Evolutionary conservation across 1,140 invertebrate species (phyloP), one percentile per base, ranked within the genome.

Genomic region (Sycophaga agraensis): DNA sequence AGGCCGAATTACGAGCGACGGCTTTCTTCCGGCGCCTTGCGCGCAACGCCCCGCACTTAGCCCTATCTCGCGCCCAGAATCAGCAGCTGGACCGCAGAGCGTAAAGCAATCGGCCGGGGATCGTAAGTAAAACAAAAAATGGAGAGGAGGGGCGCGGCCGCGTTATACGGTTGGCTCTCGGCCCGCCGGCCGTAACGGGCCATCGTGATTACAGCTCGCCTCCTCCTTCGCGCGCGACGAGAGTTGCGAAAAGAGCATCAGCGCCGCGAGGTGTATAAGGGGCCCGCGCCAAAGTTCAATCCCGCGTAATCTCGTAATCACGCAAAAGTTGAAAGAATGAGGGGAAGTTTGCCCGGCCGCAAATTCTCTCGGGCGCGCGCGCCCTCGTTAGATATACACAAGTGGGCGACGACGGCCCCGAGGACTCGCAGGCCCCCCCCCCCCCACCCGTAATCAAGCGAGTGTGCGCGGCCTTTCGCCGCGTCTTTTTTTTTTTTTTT

Each of bases 241-340:
- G 42, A 53, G 39, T 59, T 50, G 14, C 35, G 42, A 60, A 60
- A 53, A 59, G 62, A 53, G 40, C 42, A 58, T 59, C 42, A 42
- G 54, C 24, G 28, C 5, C 19, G 28, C 28, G 28, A 31, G 28
- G 11, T 24, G 22, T 14, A 53, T 39, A 53, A 24, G 49, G 26
- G 17, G 49, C n/a, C 34, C 24, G 66, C 67, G 61, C 68, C 70
- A 67, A 73, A 73, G 70, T 73, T 74, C 73, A 73, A 74, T 74
- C 70, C 68, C 67, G 65, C 68, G 46, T 60, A 56, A 63, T 66
- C 60, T 63, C 43, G 43, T 63, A 63, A 72, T 71, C 67, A 68
- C 67, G 67, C 72, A 73, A 73, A 73, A 74, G 73, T 74, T 73
- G 71, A 69, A 72, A 73, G 51, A 66, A 70, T 63, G 67, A 66